Evolutionary conservation across 2,113 vertebrate species (phyloP), one percentile per base, ranked within the genome.

Genomic region (Rhinopithecus roxellana): DNA sequence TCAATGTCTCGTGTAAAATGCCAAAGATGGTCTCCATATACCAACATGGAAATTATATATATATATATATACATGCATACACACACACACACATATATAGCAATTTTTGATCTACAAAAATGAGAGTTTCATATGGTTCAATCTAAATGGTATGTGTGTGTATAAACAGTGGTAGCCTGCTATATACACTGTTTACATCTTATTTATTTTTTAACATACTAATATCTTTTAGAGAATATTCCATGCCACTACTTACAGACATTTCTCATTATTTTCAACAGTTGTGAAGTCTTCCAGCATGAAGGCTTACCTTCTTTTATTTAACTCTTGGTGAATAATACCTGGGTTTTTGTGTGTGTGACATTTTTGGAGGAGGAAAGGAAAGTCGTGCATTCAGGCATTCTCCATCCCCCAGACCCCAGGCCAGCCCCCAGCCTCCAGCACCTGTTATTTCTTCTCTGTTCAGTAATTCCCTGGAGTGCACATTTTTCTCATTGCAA

Each of bases 381-480:
- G 45, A 61, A 88, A 90, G 40, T 6, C 4, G 9, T 32, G 22
- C 3, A 45, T n/a, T 32, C 14, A 2, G 1, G 85, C 12, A 2
- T 4, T 69, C 52, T 67, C 13, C 22, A 38, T 6, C 40, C 55
- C 16, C 5, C 12, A 74, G 72, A 20, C 48, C 94, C 48, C 25
- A 22, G 83, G 80, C n/a, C 27, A 10, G 61, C 43, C 83, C 45
- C 80, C 61, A 8, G 64, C 64, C 59, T 82, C 79, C 11, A 27
- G 52, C 75, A 96, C 87, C 84, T 96, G 91, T 95, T 61, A 10
- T 5, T 67, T 69, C 82, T 85, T 85, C 75, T 57, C 93, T 48
- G 67, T 35, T 79, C 35, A 30, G 32, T 22, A 32, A 52, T 57
- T 90, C 81, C 57, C 90, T 0, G 4, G 80, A 72, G 61, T 35